phyloP scores from a whole-genome alignment of 2,797 vertebrate genomes.

The Anguilla marmorata region DNA sequence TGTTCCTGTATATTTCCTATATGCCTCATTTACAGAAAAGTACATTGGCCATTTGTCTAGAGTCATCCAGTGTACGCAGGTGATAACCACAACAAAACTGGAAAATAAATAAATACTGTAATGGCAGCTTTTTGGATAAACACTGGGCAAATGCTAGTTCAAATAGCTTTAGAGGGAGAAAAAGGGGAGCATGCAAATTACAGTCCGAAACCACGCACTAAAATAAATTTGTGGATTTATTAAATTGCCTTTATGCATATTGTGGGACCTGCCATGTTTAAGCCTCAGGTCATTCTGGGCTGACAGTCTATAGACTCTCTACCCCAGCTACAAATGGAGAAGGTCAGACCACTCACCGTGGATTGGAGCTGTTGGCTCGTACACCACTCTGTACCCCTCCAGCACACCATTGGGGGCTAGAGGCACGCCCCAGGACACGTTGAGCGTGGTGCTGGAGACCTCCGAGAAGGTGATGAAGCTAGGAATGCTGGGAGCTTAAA shows the following conservation, averaged over 20 bases:
- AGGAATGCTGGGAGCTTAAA: constrained; percentile 73
- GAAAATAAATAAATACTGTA: background rate
- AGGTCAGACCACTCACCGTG: constrained; percentile 61
- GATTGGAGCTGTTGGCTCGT: constrained; percentile 73
- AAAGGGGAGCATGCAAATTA: background rate
- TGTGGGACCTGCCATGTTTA: background rate
- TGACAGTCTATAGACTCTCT: background rate
- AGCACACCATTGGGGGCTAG: constrained; percentile 73
- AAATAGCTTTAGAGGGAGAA: background rate
- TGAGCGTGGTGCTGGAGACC: constrained; percentile 75
- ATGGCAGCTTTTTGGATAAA: background rate
- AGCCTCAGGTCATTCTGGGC: background rate
- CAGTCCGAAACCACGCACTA: background rate
- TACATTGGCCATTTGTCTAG: background rate
- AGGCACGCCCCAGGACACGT: constrained; percentile 76
- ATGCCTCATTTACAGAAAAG: background rate
- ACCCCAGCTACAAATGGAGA: background rate
- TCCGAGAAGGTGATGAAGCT: constrained; percentile 76
- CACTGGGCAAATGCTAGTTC: background rate
- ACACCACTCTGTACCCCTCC: constrained; percentile 77
- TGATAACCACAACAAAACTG: background rate
- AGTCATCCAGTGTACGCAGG: background rate
- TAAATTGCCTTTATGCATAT: background rate
- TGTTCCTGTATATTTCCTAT: background rate
- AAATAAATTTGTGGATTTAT: background rate